Evolutionary conservation across 2,797 vertebrate genomes (phyloP).

Genomic region (Trachurus trachurus): DNA sequence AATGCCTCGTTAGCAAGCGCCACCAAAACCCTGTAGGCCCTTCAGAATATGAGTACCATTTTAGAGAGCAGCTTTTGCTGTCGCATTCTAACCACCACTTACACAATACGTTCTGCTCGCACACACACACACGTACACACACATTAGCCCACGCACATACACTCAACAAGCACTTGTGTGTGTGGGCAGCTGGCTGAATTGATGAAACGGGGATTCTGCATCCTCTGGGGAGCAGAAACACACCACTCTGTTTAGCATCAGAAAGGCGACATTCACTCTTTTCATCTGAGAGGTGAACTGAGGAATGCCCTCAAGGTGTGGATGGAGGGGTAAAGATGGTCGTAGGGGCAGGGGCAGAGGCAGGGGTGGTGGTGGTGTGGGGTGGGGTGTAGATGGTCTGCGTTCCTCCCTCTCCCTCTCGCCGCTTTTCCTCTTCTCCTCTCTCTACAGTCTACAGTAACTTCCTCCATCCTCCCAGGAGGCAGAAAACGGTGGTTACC

Average conservation of each 20-base stretch:
- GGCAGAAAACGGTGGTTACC: conserved; percentile 48
- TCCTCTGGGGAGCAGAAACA: conserved; percentile 76
- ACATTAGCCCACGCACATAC: conserved; percentile 68
- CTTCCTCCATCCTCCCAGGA: conserved; percentile 32
- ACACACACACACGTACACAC: conserved; percentile 38
- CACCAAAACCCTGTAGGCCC: conserved; percentile 80
- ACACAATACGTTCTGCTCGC: conserved; percentile 63
- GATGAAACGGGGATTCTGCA: conserved; percentile 78
- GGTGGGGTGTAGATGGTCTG: conserved; percentile 47
- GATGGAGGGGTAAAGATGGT: conserved; percentile 60
- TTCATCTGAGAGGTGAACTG: conserved; percentile 74
- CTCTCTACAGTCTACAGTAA: conserved; percentile 14
- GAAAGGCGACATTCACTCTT: conserved; percentile 77
- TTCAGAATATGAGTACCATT: conserved; percentile 81
- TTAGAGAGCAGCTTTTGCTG: conserved; percentile 80
- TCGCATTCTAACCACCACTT: conserved; percentile 79
- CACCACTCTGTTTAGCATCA: conserved; percentile 79
- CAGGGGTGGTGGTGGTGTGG: conserved; percentile 14
- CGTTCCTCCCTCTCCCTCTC: conserved; percentile 34
- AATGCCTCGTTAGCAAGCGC: conserved; percentile 81
- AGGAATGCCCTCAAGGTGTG: conserved; percentile 79
- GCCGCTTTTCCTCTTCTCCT: conserved; percentile 31
- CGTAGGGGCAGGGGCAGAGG: conserved; percentile 14
- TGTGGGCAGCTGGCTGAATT: conserved; percentile 82
- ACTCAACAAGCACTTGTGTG: conserved; percentile 81